Evolutionary conservation across 2,888 invertebrate species (phyloP), one percentile per base, ranked within the genome.

Genomic region (Cinara cedri): DNA sequence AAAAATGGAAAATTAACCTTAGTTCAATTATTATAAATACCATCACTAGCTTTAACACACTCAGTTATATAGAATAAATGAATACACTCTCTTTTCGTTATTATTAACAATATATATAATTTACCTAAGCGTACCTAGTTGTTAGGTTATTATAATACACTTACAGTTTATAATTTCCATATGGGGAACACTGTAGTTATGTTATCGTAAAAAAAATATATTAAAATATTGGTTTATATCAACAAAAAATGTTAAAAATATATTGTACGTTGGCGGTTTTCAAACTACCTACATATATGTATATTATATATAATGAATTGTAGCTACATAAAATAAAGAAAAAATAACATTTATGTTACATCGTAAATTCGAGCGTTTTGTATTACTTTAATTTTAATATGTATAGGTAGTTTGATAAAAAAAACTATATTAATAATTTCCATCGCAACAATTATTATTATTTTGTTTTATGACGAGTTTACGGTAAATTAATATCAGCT

Each of bases 21-120:
- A 57, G n/a, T 26, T 66, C 75, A 34, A n/a, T 54, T 76, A 21
- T 54, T 76, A 76, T 46, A 76, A 19, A 19, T 11, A 72, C 60
- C 6, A 34, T 34, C n/a, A n/a, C n/a, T 34, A 34, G 11, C 44
- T 19, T n/a, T 42, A 63, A 34, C 34, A 34, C 34, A 24, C 63
- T 21, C 65, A 51, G 42, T 74, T 60, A 60, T 54, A 54, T 70
- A 70, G n/a, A n/a, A n/a, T n/a, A n/a, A n/a, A n/a, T n/a, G n/a
- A n/a, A n/a, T n/a, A 72, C 60, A 44, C 66, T 21, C 11, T 2
- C 19, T 34, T 24, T 66, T 3, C 55, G 66, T 46, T 65, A 24
- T 24, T 14, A n/a, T 10, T 46, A 62, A n/a, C 24, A 60, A 60
- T 60, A 4, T 6, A 6, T 34, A 34, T 34, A 34, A 34, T 34